Percentiles rank a stretch among this genome's conserved stretches.
Conservation (phyloP, 1,140 invertebrate species). For the Trichonephila clavata region DNA sequence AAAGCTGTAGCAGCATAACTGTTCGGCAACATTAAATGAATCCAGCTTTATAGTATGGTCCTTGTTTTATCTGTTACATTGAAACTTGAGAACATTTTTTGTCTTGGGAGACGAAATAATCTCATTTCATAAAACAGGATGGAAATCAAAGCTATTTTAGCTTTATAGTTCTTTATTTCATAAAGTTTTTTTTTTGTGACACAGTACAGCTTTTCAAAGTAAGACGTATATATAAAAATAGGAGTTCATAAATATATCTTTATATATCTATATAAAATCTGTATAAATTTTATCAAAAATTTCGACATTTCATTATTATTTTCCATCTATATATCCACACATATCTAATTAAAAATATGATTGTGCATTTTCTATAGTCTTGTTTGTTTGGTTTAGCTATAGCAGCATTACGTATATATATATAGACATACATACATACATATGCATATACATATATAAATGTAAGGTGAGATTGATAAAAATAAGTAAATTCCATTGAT, state of each 20-base stretch:
- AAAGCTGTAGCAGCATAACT: neutral
- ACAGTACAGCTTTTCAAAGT: neutral
- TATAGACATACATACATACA: neutral
- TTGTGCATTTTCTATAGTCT: neutral
- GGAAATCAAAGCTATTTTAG: neutral
- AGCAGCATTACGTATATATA: neutral
- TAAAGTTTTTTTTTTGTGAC: neutral
- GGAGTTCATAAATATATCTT: neutral
- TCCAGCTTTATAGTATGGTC: neutral
- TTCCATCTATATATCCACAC: slow-evolving; percentile 6
- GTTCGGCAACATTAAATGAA: neutral
- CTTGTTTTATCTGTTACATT: neutral
- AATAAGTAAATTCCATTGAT: neutral
- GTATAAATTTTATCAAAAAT: neutral
- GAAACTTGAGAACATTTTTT: neutral
- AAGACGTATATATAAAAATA: neutral
- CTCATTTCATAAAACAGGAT: neutral
- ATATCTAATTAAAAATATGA: neutral
- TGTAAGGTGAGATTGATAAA: neutral
- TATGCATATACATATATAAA: too few relatives aligned
- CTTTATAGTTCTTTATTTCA: neutral
- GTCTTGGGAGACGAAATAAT: neutral
- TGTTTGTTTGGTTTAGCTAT: neutral
- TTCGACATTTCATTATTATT: neutral
- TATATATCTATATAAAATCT: slow-evolving; percentile 27